A percentile compares a stretch with the other conserved stretches of the same genome.
phyloP scores from a whole-genome alignment of 2,797 vertebrate genomes.

The Erithacus rubecula region DNA sequence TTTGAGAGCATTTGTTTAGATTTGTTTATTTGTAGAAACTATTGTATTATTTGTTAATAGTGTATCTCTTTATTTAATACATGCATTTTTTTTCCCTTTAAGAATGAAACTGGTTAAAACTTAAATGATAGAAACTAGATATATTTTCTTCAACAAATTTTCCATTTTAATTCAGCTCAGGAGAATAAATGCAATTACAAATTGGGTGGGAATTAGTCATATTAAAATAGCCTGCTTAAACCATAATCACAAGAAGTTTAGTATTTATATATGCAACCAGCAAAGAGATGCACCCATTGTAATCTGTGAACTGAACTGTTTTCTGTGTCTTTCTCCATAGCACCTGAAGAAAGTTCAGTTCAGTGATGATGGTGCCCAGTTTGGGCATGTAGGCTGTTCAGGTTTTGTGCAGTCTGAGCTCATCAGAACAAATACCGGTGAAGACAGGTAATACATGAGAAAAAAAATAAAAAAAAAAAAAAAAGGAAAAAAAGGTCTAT shows the following conservation, averaged over 20 bases:
- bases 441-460: not conserved
- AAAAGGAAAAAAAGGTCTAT: rapidly evolving
- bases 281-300: not conserved
- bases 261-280: not conserved
- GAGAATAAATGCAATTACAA: not conserved
- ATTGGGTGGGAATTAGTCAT: not conserved
- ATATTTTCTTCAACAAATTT: not conserved
- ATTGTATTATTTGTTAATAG: not conserved
- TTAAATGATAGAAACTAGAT: not conserved
- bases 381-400: not conserved
- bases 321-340: not conserved
- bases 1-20: not conserved
- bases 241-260: not conserved
- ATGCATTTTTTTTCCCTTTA: not conserved
- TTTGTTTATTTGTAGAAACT: not conserved
- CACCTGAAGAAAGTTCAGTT: not conserved
- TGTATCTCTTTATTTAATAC: not conserved
- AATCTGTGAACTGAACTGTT: not conserved
- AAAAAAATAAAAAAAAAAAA: rapidly evolving
- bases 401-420: not conserved
- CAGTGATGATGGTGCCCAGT: not conserved
- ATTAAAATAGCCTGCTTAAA: not conserved
- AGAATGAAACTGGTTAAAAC: not conserved
- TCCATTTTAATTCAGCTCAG: not conserved
- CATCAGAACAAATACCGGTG: not conserved